These are phyloP conservation scores for Clunio marinus DNA, from an alignment of 2,888 invertebrate species.

Conservation along the genomic window DNA sequence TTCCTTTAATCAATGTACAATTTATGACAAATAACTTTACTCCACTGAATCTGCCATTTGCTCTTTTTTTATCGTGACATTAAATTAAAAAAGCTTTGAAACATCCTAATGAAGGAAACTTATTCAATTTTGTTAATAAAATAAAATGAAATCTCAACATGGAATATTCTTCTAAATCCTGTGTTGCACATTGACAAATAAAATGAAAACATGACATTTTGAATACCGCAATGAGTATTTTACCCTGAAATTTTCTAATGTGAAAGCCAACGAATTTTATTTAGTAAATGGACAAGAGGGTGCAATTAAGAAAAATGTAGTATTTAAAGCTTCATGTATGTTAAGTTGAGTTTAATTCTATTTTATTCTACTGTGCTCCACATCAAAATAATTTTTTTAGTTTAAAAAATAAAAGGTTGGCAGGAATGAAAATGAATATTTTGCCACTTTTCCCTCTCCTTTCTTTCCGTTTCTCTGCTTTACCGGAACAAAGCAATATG, in stretches of 20 bases:
- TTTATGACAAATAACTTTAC: no score
- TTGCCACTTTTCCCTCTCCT: neutral
- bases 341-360: no score
- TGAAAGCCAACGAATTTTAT: neutral
- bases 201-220: constrained; percentile 4
- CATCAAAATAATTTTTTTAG: no score
- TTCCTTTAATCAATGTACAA: no score
- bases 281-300: neutral
- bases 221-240: neutral
- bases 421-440: neutral
- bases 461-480: neutral
- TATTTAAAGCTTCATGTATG: no score
- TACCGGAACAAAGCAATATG: neutral
- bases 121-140: neutral
- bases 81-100: neutral
- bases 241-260: neutral
- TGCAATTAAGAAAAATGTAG: neutral
- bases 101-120: neutral
- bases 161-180: neutral
- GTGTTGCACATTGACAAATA: neutral
- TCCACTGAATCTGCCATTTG: no score
- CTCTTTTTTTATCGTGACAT: no score
- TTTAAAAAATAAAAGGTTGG: neutral
- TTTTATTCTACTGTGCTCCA: no score
- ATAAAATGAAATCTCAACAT: no score